Percentiles rank a stretch among this genome's conserved stretches.
phyloP scores from a whole-genome alignment of 2,113 vertebrate species.

The Cynoglossus semilaevis region DNA sequence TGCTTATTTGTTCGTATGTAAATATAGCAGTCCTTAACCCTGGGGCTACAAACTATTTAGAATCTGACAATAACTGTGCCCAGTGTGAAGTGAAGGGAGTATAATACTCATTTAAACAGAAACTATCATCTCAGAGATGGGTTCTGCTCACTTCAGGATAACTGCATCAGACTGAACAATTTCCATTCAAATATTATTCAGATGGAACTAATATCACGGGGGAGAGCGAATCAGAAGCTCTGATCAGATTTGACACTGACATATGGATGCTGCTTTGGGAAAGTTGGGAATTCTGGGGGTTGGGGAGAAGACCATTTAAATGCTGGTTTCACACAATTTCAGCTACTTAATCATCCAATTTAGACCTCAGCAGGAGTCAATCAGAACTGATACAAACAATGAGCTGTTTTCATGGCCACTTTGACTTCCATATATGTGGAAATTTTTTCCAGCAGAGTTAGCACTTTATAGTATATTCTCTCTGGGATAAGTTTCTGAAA shows the following conservation, averaged over 20 bases:
- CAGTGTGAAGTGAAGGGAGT: slow-evolving; percentile 23
- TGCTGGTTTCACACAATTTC: slow-evolving; percentile 39
- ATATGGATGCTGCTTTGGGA: slow-evolving; percentile 39
- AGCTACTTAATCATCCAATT: slow-evolving; percentile 43
- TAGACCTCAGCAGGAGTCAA: slow-evolving; percentile 22
- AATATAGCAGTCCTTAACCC: slow-evolving; percentile 31
- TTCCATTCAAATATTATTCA: slow-evolving; percentile 65
- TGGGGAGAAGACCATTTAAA: slow-evolving; percentile 4
- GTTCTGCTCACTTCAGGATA: slow-evolving; percentile 62
- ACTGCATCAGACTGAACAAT: slow-evolving; percentile 59
- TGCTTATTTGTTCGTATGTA: slow-evolving; percentile 50
- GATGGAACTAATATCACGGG: slow-evolving; percentile 63
- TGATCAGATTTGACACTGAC: slow-evolving; percentile 58
- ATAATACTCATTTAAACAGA: slow-evolving; percentile 36
- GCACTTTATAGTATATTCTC: not conserved
- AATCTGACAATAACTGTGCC: slow-evolving; percentile 32
- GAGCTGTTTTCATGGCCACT: slow-evolving; percentile 8
- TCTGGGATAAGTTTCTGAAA: not conserved
- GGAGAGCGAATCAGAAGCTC: slow-evolving; percentile 60
- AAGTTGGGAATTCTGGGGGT: slow-evolving; percentile 15
- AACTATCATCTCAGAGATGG: slow-evolving; percentile 47
- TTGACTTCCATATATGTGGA: not conserved
- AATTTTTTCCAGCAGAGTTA: not conserved
- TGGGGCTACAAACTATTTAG: slow-evolving; percentile 47
- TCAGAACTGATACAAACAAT: slow-evolving; percentile 17